Percentiles rank a stretch among this genome's conserved stretches.
These are phyloP conservation scores for Callosobruchus maculatus DNA, from an alignment of 2,888 invertebrate genomes.

Conservation along the genomic window DNA sequence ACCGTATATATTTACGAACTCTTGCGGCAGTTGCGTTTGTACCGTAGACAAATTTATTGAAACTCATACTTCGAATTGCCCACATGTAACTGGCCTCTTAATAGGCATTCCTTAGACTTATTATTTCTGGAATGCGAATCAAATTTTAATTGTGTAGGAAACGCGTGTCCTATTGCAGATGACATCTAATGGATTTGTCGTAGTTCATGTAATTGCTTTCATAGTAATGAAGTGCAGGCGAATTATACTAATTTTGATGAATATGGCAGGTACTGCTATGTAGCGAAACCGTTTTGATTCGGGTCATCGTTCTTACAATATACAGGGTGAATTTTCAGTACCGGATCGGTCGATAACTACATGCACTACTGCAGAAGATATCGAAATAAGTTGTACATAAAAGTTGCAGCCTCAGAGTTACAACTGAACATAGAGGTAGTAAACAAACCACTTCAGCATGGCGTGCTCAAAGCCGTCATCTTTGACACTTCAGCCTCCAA, in stretches of 20 bases:
- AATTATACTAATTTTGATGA: not conserved
- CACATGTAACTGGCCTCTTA: not conserved
- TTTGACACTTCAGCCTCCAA: no score
- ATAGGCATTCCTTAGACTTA: not conserved
- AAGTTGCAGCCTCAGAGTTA: no score
- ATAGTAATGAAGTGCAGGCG: not conserved
- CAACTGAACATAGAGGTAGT: no score
- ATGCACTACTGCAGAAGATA: no score
- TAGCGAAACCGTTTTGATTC: not conserved
- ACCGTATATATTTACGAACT: no score
- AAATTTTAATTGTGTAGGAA: not conserved
- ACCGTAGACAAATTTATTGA: not conserved
- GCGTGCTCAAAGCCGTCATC: no score
- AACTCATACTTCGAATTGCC: not conserved
- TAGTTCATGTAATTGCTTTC: not conserved
- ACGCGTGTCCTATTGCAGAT: not conserved
- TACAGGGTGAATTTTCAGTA: no score
- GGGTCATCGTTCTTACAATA: no score
- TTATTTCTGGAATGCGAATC: not conserved
- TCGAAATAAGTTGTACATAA: no score
- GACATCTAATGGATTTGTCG: not conserved
- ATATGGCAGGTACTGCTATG: not conserved
- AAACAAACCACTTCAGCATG: no score
- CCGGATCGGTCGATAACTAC: no score
- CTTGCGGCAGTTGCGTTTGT: not conserved